These are phyloP conservation scores for Eurypyga helias DNA, from an alignment of 2,113 vertebrate genomes.

Conservation along the genomic window DNA sequence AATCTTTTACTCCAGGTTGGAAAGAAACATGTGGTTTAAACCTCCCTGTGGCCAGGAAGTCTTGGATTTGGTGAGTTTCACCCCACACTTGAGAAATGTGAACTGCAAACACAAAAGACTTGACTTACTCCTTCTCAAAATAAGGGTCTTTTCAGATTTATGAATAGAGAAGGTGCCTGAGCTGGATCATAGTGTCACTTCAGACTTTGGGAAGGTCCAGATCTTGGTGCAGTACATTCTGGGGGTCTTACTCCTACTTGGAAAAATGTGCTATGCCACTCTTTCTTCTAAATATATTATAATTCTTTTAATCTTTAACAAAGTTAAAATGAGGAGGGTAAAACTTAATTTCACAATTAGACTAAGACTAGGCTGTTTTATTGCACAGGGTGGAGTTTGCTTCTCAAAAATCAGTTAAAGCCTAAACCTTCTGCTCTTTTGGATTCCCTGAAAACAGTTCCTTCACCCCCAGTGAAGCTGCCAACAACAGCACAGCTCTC, in stretches of 20 bases:
- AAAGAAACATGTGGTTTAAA: background rate
- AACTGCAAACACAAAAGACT: background rate
- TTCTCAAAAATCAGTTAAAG: background rate
- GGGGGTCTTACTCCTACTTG: background rate
- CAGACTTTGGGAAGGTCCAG: background rate
- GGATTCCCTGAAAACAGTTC: background rate
- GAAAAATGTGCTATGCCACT: background rate
- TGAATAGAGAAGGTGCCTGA: background rate
- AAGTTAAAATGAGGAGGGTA: background rate
- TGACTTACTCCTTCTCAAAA: background rate
- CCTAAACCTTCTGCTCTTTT: background rate
- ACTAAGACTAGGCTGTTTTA: too few species aligned
- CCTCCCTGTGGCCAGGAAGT: background rate
- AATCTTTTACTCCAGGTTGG: background rate
- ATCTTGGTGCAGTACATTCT: background rate
- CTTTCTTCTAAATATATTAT: background rate
- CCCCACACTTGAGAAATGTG: background rate
- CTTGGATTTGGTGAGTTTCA: background rate
- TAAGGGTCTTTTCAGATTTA: background rate
- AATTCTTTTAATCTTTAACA: background rate
- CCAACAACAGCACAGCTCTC: background rate
- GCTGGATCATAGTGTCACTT: background rate
- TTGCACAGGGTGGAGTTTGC: accelerated
- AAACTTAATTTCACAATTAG: background rate
- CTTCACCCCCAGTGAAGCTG: background rate